Conservation (phyloP, 2,888 invertebrate genomes). For the Polydrusus pterygomalis region DNA sequence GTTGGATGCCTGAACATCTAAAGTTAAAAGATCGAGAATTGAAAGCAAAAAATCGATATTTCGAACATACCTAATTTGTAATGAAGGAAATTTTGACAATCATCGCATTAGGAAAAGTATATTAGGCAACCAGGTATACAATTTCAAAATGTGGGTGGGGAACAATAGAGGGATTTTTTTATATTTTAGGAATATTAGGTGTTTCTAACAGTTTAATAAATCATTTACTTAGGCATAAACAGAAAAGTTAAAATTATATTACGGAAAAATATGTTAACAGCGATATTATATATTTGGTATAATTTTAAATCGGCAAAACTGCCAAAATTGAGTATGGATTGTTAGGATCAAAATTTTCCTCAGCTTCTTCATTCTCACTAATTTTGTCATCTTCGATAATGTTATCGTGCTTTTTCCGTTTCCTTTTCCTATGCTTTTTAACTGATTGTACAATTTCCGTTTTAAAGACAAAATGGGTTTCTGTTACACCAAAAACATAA, state of each 20-base stretch:
- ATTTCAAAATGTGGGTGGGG: too few species aligned
- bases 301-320: slow-evolving; percentile 51
- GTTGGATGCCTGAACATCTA: too few species aligned
- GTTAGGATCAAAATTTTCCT: slow-evolving; percentile 62
- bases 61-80: too few species aligned
- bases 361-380: slow-evolving; percentile 44
- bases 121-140: background rate
- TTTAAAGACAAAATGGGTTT: background rate
- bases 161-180: too few species aligned
- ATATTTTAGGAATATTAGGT: too few species aligned
- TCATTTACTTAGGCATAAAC: too few species aligned
- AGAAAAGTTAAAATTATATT: background rate
- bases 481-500: slow-evolving; percentile 27
- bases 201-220: too few species aligned
- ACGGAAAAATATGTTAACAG: background rate
- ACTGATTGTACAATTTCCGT: background rate
- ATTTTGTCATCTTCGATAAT: background rate
- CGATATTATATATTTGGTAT: too few species aligned
- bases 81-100: too few species aligned
- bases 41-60: too few species aligned
- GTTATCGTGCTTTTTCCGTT: slow-evolving; percentile 44
- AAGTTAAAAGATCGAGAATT: too few species aligned
- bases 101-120: background rate
- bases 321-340: slow-evolving; percentile 64
- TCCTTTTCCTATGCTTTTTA: slow-evolving; percentile 48